Evolutionary conservation across 2,888 invertebrate species (phyloP), one percentile per base, ranked within the genome.

Genomic region (Gryllus longicercus): DNA sequence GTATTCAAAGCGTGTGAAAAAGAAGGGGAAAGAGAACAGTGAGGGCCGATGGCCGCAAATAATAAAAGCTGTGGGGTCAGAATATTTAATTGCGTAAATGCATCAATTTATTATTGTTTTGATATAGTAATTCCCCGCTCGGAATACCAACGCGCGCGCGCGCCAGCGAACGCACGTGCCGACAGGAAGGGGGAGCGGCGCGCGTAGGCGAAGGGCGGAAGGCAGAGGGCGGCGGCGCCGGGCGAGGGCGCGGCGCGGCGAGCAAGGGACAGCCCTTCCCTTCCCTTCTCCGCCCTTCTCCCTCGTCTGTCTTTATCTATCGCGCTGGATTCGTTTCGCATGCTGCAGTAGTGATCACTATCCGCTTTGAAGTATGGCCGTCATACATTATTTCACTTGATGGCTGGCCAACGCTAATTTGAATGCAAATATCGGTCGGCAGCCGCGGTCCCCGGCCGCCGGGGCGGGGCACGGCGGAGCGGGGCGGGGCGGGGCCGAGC

Each of bases 321-420:
- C 77, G 50, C 38, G 63, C 63, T 63, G 77, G 77, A 77, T 77
- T 77, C 77, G 77, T 77, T 77, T 77, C 49, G 77, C 77, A 77
- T 75, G 79, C 79, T 76, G 63, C 79, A 75, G 63, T 63, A 18
- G 75, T 75, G 75, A 51, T 79, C 81, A 75, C 78, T 81, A 81
- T 81, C 81, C 81, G 74, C 81, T 81, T 81, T 81, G 81, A 81
- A 81, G 81, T 81, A 81, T 79, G 79, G 75, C 77, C 78, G 77
- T 77, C 81, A 81, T 79, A 81, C 81, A 81, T 81, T 79, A 81
- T 76, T 81, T 81, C 78, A 77, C 77, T 75, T 79, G 79, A 81
- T 81, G 78, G 75, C 21, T 50, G 63, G 79, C 77, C 25, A 78
- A 76, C 79, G 81, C 81, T 81, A 81, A 81, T 81, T 81, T 80